These are phyloP conservation scores for Saturnia pavonia DNA, from an alignment of 2,888 invertebrate genomes.

Conservation along the genomic window DNA sequence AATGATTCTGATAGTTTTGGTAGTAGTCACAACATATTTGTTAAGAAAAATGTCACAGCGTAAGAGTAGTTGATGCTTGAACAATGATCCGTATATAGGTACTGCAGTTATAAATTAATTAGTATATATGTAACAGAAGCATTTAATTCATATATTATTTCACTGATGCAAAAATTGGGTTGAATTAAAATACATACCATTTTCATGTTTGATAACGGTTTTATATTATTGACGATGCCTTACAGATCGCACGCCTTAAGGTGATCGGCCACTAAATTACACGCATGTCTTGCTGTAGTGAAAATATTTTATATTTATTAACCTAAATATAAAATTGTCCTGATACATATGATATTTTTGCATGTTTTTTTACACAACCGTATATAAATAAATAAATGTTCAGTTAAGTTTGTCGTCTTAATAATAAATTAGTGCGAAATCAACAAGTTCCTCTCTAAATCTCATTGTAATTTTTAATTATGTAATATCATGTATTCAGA, in stretches of 20 bases:
- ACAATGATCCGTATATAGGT: background rate
- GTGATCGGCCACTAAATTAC: background rate
- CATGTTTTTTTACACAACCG: no score
- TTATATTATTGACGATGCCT: background rate
- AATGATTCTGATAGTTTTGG: background rate
- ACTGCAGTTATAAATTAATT: background rate
- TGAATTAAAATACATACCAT: no score
- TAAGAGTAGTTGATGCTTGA: background rate
- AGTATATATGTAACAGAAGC: background rate
- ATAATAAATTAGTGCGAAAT: no score
- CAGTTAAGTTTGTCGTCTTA: no score
- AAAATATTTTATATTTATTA: no score
- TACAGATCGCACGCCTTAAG: background rate
- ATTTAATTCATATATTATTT: background rate
- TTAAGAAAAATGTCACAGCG: slow-evolving; percentile 1
- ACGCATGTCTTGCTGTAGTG: no score
- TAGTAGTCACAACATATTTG: slow-evolving; percentile 3
- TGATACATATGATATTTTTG: no score
- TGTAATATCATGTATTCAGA: background rate
- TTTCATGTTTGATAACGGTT: background rate
- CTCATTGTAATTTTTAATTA: background rate
- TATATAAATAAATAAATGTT: no score
- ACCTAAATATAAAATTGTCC: no score
- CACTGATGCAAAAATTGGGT: background rate
- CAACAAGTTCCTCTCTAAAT: background rate